Percentiles rank a stretch among this genome's conserved stretches.
Evolutionary conservation across 2,113 vertebrate genomes (phyloP).

Genomic region (Petrocephalus microphthalmus): DNA sequence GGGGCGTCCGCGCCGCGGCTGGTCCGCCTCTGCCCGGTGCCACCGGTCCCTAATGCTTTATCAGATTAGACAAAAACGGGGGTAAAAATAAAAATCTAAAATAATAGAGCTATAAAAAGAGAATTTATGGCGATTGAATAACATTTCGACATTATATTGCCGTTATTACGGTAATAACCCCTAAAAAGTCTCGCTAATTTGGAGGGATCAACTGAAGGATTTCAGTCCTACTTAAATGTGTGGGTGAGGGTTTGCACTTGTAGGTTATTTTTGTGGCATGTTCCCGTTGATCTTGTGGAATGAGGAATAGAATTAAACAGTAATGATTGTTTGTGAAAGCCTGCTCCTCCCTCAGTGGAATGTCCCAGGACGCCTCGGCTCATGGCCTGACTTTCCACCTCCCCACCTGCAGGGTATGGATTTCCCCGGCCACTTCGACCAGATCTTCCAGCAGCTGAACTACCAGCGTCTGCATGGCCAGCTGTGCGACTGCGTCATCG

Average conservation of each 20-base stretch:
- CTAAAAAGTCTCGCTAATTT: not conserved
- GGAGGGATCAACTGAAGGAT: not conserved
- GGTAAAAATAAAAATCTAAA: too few species aligned
- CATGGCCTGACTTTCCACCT: not conserved
- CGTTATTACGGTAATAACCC: too few species aligned
- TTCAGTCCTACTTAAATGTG: not conserved
- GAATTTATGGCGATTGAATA: too few species aligned
- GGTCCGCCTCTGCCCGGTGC: not conserved
- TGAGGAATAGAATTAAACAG: not conserved
- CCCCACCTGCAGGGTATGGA: constrained; percentile 76
- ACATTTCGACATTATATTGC: too few species aligned
- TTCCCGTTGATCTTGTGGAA: too few species aligned
- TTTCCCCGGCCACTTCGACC: constrained; percentile 96
- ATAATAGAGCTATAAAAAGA: not conserved
- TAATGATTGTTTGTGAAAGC: not conserved
- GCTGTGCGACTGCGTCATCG: constrained; percentile 90
- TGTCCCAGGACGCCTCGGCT: not conserved
- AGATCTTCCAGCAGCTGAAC: constrained; percentile 95
- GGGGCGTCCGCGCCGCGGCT: not conserved
- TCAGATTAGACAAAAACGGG: not conserved
- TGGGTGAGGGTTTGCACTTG: not conserved
- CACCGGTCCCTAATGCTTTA: not conserved
- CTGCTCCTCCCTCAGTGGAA: not conserved
- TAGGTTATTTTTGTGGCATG: not conserved
- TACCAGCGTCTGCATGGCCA: constrained; percentile 91